Base-by-base conservation (phyloP, 1,140 invertebrate species). In the Lineus longissimus region DNA sequence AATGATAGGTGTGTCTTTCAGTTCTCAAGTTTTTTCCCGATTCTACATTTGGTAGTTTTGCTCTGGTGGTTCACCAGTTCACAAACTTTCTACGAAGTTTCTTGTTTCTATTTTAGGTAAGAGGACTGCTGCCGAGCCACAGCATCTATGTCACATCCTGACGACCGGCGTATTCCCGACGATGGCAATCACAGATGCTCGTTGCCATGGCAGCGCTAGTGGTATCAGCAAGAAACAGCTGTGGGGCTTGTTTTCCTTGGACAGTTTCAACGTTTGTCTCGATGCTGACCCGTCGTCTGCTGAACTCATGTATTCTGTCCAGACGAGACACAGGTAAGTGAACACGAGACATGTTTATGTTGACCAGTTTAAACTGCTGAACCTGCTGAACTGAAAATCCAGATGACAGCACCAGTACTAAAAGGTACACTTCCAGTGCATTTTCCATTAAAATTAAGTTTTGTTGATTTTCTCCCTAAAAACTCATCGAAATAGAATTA, bases 211-310 rank as follows among this genome's bases (percentile, higher is more conserved):
- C 40, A 78, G 76, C 59, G 73, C 76, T 47, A 65, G 75, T 25
- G 72, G 74, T 47, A 74, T 82, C 59, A 81, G 78, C 67, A 82
- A 82, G 67, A 78, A 79, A 60, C 73, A 76, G 56, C 69, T 82
- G 9, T 82, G 79, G 79, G 66, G 70, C 30, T 66, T 80, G 9
- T 78, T 82, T 56, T 78, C 73, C 25, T 62, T 81, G 25, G 77
- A 81, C 68, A 75, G 79, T 45, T 62, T 82, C 27, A 82, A 82
- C 67, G 72, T 74, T 7, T 76, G 69, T 61, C 63, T 82, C 59
- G 75, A 77, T 63, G 73, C 75, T 30, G 80, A 82, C 54, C 81
- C 81, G 19, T 76, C 78, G 51, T 59, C 75, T 2, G 66, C 70
- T 31, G 81, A 82, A 61, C 59, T 82, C 13, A 72, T 72, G 66